A percentile compares a stretch with the other conserved stretches of the same genome.
phyloP scores from a whole-genome alignment of 1,140 invertebrate species.

The Ganaspis sp. region DNA sequence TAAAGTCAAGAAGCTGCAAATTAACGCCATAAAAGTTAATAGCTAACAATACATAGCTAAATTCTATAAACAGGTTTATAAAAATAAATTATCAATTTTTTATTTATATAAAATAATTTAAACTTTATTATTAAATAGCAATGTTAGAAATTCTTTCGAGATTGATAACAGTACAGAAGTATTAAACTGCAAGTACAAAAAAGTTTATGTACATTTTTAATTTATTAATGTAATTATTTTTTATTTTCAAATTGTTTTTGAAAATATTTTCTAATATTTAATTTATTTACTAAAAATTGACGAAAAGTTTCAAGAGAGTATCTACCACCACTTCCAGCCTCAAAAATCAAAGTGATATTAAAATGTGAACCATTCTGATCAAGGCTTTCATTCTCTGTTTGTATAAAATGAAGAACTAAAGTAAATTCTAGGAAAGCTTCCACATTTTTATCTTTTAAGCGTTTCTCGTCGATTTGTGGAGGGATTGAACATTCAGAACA shows the following conservation, averaged over 20 bases:
- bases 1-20: no score
- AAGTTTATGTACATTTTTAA: conserved; percentile 26
- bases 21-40: no score
- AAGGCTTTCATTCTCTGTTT: conserved; percentile 33
- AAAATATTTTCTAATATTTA: conserved; percentile 56
- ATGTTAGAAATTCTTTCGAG: no score
- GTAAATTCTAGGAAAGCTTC: conserved; percentile 13
- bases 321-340: conserved; percentile 63
- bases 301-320: conserved; percentile 62
- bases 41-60: no score
- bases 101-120: no score
- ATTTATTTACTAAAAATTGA: conserved; percentile 69
- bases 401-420: not conserved
- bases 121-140: no score
- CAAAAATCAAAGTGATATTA: conserved; percentile 62
- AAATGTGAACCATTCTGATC: conserved; percentile 36
- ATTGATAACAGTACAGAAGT: no score
- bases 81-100: no score
- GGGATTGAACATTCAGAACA: not conserved
- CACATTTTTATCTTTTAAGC: not conserved
- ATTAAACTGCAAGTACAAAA: not conserved
- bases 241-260: conserved; percentile 52
- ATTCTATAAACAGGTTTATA: no score
- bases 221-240: conserved; percentile 34
- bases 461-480: not conserved